phyloP scores from a whole-genome alignment of 2,797 vertebrate species.

The Helostoma temminkii region DNA sequence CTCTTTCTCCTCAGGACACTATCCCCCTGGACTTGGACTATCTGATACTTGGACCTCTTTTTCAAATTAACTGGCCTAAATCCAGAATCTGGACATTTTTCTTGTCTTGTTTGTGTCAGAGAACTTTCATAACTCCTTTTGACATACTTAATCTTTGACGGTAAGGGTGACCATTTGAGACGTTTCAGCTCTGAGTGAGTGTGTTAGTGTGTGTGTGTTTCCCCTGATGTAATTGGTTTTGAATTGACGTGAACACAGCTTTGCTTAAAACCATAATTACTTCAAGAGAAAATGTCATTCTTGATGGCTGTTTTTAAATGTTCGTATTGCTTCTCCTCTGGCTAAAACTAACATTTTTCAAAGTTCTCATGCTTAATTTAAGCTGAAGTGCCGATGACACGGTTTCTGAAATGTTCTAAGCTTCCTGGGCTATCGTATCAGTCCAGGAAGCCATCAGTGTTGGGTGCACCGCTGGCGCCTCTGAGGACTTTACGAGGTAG shows the following conservation, averaged over 20 bases:
- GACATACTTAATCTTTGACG: slow-evolving; percentile 57
- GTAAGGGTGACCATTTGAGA: slow-evolving; percentile 61
- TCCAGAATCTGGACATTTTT: slow-evolving; percentile 18
- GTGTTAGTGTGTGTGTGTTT: slow-evolving; percentile 15
- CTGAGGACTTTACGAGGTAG: slow-evolving; percentile 57
- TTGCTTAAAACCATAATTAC: slow-evolving; percentile 31
- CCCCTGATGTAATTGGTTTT: slow-evolving; percentile 23
- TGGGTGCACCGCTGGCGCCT: slow-evolving; percentile 56
- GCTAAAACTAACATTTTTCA: slow-evolving; percentile 20
- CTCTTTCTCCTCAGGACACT: slow-evolving; percentile 38
- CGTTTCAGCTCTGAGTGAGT: neutral
- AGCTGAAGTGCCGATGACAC: neutral
- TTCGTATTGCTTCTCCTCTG: slow-evolving; percentile 14
- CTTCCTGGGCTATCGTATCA: slow-evolving; percentile 40
- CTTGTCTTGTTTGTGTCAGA: slow-evolving; percentile 20
- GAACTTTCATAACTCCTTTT: slow-evolving; percentile 12
- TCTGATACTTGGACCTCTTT: slow-evolving; percentile 14
- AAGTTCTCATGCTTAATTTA: slow-evolving; percentile 18
- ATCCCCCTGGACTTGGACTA: slow-evolving; percentile 60
- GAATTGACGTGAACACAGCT: slow-evolving; percentile 23
- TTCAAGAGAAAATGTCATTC: slow-evolving; percentile 20
- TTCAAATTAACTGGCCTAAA: slow-evolving; percentile 15
- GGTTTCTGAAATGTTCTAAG: neutral
- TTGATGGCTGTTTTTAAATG: slow-evolving; percentile 20
- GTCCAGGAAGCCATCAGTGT: slow-evolving; percentile 27